These are phyloP conservation scores for Phataginus tetradactyla DNA, from an alignment of 2,797 vertebrate genomes.

Conservation along the genomic window DNA sequence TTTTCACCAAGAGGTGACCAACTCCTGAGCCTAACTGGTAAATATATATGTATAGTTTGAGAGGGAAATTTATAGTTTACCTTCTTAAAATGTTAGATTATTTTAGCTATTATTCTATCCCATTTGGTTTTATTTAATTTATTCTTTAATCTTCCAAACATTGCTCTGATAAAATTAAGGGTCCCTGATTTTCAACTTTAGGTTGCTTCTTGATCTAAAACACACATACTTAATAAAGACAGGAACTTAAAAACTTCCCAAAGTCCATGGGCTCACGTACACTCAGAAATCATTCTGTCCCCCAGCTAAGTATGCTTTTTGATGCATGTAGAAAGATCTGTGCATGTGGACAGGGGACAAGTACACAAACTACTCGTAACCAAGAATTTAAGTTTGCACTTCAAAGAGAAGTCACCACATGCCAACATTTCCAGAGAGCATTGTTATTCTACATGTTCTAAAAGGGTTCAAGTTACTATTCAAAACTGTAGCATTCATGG, in stretches of 20 bases:
- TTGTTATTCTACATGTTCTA: neutral
- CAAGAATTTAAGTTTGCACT: neutral
- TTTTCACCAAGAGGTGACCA: neutral
- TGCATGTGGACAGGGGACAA: neutral
- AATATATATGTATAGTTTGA: neutral
- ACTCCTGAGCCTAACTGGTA: neutral
- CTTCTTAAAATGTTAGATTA: neutral
- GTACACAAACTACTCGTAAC: neutral
- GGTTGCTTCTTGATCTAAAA: slow-evolving; percentile 51
- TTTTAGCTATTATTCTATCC: neutral
- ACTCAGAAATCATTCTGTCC: neutral
- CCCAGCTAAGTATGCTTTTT: neutral
- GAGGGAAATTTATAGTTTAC: neutral
- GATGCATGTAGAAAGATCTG: neutral
- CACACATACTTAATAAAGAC: neutral
- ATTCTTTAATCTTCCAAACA: slow-evolving; percentile 27
- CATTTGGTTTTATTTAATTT: slow-evolving; percentile 51
- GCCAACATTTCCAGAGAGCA: neutral
- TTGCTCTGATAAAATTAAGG: slow-evolving; percentile 37
- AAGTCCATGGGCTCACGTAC: neutral
- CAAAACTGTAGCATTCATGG: neutral
- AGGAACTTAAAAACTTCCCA: neutral
- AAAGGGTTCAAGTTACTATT: slow-evolving; percentile 6
- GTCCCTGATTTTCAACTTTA: slow-evolving; percentile 16
- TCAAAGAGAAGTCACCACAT: neutral